phyloP scores from a whole-genome alignment of 1,140 invertebrate genomes.

The Neodiprion lecontei region DNA sequence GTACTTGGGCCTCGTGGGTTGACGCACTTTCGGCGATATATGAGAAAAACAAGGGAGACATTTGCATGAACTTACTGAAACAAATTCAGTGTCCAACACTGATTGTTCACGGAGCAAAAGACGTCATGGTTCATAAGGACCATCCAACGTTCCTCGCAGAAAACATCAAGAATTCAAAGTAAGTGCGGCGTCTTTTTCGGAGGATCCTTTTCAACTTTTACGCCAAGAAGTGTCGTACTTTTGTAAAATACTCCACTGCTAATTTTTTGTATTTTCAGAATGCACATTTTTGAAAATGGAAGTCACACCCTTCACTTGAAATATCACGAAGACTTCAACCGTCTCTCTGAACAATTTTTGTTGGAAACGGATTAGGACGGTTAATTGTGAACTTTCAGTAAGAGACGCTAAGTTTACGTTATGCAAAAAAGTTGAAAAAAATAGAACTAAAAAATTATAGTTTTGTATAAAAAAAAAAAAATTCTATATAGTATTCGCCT shows the following conservation, averaged over 20 bases:
- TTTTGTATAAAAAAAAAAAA: no score
- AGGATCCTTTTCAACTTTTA: neutral
- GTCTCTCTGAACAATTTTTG: slow-evolving; percentile 75
- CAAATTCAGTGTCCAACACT: slow-evolving; percentile 77
- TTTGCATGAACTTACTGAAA: slow-evolving; percentile 71
- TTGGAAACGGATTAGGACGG: neutral
- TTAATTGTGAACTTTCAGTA: no score
- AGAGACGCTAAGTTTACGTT: no score
- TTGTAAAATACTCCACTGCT: neutral
- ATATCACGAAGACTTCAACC: slow-evolving; percentile 83
- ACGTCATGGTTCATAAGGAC: slow-evolving; percentile 74
- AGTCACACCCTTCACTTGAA: slow-evolving; percentile 68
- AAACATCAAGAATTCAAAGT: slow-evolving; percentile 72
- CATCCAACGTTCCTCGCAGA: slow-evolving; percentile 77
- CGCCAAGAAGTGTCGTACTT: neutral
- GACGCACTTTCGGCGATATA: slow-evolving; percentile 69
- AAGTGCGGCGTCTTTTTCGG: slow-evolving; percentile 38
- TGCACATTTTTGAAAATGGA: neutral
- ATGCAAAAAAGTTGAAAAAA: no score
- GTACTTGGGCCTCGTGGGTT: slow-evolving; percentile 77
- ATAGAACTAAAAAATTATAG: no score
- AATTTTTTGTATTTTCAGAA: neutral
- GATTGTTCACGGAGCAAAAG: slow-evolving; percentile 83
- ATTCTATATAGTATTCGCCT: no score
- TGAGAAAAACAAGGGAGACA: slow-evolving; percentile 69